Percentiles rank a stretch among this genome's conserved stretches.
These are phyloP conservation scores for Prostheceraeus crozeri DNA, from an alignment of 2,888 invertebrate species.

Conservation along the genomic window DNA sequence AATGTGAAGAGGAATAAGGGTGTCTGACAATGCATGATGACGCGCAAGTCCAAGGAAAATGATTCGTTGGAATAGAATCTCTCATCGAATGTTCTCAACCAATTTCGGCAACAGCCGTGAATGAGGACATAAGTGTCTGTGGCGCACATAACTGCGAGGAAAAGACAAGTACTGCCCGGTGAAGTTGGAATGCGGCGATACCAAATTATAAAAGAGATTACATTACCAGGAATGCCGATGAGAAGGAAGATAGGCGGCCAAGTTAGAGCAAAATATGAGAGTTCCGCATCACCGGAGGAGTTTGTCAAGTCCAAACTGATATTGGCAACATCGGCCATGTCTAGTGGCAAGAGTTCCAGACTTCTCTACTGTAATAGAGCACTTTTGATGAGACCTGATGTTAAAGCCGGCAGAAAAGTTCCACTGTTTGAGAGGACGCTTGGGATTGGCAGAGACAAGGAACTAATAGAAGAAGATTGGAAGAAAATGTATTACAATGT, in stretches of 20 bases:
- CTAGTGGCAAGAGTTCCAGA: too few species aligned
- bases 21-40: constrained; percentile 21
- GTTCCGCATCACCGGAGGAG: too few species aligned
- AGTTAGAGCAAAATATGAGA: constrained; percentile 17
- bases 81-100: constrained; percentile 30
- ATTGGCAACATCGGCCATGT: too few species aligned
- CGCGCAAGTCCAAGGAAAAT: constrained; percentile 31
- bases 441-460: too few species aligned
- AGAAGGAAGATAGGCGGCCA: constrained; percentile 35
- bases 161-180: constrained; percentile 36
- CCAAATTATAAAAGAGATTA: constrained; percentile 37
- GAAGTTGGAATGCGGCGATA: constrained; percentile 33
- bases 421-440: too few species aligned
- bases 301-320: too few species aligned
- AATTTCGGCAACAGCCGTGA: constrained; percentile 36
- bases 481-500: too few species aligned
- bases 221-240: constrained; percentile 35
- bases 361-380: too few species aligned
- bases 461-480: too few species aligned
- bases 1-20: constrained; percentile 38
- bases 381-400: too few species aligned
- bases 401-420: too few species aligned
- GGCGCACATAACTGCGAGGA: constrained; percentile 36
- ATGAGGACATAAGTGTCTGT: constrained; percentile 37
- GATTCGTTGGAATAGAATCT: background rate